Base-by-base conservation (phyloP, 1,140 invertebrate species). In the Ruditapes philippinarum region DNA sequence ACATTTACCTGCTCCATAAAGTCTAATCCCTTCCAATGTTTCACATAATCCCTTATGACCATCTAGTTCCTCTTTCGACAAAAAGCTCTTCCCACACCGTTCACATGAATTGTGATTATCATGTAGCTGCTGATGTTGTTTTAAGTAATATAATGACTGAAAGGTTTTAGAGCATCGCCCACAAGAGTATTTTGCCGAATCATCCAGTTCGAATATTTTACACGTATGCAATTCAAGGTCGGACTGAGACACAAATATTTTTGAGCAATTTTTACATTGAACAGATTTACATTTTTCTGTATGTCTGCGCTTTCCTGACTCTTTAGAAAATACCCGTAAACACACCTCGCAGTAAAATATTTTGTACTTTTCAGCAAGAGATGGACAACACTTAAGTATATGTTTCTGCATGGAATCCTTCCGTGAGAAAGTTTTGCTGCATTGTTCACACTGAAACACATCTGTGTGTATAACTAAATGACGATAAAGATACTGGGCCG, bases 381-480 rank as follows among this genome's bases (percentile, higher is more conserved):
- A 87, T 12, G 93, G 95, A 65, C 93, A 92, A 85, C 95, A 95
- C 49, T 92, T 91, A 0, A 93, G 73, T 9, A 95, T 81, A 79
- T 95, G 95, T 31, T 91, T 90, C 60, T 94, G 92, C 84, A 95
- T 60, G 1, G 94, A 94, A 74, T 95, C 94, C 73, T 95, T 95
- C 17, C 95, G 70, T 0, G 94, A 95, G 83, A 94, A 96, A 7
- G 91, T 92, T 79, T 94, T 93, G 0, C 89, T 87, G 85, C 95
- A 96, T 17, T 86, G 91, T 45, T 93, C 84, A 85, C 96, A 97
- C 49, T 95, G 95, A 90, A 95, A 96, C 60, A 96, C 95, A 42
- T 96, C 96, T 3, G 96, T 96, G 91, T 97, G 96, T 84, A 95
- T 96, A 38, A 95, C 95, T 91, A 97, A 94, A 94, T 97, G 97